Base-by-base conservation (phyloP, 2,797 vertebrate species). In the Xenops minutus region DNA sequence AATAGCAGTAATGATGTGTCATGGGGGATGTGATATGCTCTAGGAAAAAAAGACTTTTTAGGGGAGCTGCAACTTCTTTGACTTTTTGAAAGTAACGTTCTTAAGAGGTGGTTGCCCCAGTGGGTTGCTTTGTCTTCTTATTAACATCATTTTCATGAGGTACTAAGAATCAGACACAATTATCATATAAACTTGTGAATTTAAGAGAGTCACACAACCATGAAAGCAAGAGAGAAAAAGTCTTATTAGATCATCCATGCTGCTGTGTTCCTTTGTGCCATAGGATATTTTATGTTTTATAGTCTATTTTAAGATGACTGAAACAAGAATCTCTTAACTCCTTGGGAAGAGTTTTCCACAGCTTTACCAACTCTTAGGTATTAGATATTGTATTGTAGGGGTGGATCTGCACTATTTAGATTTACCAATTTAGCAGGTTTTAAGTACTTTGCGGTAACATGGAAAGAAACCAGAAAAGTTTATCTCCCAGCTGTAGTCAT, bases 1-100 rank as follows among this genome's bases (percentile, higher is more conserved):
- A 95, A 88, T 59, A 92, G 54, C 75, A 83, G 72, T 80, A 88
- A 91, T 76, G 59, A 95, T 59, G 67, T 94, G 77, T 87, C 67
- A 44, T 59, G 74, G 66, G 59, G 44, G 72, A 55, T 92, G 75
- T 95, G 72, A 88, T 92, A 61, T 48, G 19, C 51, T 75, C 34
- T 64, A 88, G 69, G 64, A 67, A 92, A 87, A 62, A 56, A 52
- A 3, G 73, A 34, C 48, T 74, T 87, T 72, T 88, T 80, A 67
- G 49, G 44, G 41, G 41, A 95, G 37, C 41, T 93, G 56, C 76
- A 84, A 75, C 66, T 94, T 93, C 52, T 77, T 92, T 85, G 82
- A 44, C 24, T 77, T 85, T 88, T 61, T 74, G 82, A 26, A 95
- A 76, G 46, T 59, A 88, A 56, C 0, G 1, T 71, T 46, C 29